phyloP scores from a whole-genome alignment of 2,113 vertebrate species.

The Lophotis ruficrista region DNA sequence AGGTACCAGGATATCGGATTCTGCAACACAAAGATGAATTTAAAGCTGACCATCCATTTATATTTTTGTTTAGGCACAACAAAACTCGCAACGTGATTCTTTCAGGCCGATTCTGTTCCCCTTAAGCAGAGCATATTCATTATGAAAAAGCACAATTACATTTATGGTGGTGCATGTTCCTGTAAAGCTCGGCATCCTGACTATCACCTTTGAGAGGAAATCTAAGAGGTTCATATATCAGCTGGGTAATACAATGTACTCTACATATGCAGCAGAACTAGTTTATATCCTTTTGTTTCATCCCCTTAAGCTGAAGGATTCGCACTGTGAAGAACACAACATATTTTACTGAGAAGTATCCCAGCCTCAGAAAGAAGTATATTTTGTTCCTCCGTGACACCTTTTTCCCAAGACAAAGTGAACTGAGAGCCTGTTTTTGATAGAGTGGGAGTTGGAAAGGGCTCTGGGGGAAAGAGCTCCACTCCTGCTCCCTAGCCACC shows the following conservation, averaged over 20 bases:
- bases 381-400: neutral
- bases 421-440: neutral
- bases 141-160: neutral
- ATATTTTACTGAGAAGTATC: neutral
- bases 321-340: neutral
- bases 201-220: conserved; percentile 34
- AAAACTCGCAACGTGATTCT: conserved; percentile 80
- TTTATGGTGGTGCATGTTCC: conserved; percentile 1
- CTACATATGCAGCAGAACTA: conserved; percentile 35
- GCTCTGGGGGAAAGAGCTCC: neutral
- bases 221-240: conserved; percentile 10
- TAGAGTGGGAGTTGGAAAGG: neutral
- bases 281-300: neutral
- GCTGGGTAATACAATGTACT: neutral
- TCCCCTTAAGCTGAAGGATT: conserved; percentile 11
- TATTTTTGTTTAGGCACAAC: conserved; percentile 81
- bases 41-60: conserved; percentile 78
- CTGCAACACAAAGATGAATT: conserved; percentile 83
- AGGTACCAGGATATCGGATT: conserved; percentile 79
- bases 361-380: neutral
- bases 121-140: conserved; percentile 30
- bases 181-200: conserved; percentile 27
- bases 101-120: conserved; percentile 79
- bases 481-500: neutral
- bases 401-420: neutral